These are phyloP conservation scores for Laterallus jamaicensis DNA, from an alignment of 2,113 vertebrate species.

Conservation along the genomic window DNA sequence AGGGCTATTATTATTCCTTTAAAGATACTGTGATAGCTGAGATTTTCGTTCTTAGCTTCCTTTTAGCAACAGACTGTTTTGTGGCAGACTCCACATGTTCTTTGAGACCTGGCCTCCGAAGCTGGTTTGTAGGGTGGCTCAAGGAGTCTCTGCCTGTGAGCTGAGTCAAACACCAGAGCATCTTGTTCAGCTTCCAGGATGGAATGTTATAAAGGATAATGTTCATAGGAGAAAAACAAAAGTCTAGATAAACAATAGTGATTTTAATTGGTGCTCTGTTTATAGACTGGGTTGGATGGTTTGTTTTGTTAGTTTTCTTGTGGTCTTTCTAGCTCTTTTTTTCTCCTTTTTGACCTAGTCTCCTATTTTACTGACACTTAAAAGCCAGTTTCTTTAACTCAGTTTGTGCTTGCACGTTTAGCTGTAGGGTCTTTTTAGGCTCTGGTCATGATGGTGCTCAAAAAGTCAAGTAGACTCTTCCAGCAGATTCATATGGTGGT, in stretches of 20 bases:
- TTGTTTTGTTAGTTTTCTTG: not conserved
- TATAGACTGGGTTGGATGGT: not conserved
- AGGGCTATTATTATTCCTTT: not conserved
- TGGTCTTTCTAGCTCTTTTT: not conserved
- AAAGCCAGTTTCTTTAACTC: not conserved
- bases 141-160: not conserved
- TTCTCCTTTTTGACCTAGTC: not conserved
- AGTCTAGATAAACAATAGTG: not conserved
- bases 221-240: not conserved
- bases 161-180: not conserved
- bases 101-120: not conserved
- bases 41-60: not conserved
- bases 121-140: not conserved
- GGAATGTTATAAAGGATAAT: not conserved
- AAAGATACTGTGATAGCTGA: not conserved
- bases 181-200: not conserved
- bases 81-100: not conserved
- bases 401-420: not conserved
- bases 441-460: not conserved
- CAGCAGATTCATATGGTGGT: not conserved
- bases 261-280: not conserved
- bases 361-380: not conserved
- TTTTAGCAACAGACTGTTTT: not conserved
- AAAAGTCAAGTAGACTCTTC: not conserved
- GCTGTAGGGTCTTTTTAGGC: not conserved